Base-by-base conservation (phyloP, 2,113 vertebrate genomes). In the Tetrao urogallus region DNA sequence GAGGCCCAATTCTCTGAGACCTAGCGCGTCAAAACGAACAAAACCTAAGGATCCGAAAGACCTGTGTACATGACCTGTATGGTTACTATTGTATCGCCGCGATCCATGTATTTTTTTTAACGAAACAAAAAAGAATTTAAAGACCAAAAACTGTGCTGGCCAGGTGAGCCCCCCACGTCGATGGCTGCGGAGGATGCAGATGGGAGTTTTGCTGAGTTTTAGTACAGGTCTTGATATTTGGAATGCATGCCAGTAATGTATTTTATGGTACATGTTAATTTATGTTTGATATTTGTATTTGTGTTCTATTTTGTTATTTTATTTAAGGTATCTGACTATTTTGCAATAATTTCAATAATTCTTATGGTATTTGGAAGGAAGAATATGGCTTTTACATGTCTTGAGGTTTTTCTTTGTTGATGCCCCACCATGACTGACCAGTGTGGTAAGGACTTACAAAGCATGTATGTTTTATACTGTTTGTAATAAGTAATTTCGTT, bases 401-500 rank as follows among this genome's bases (percentile, higher is more conserved):
- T 98, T 97, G 97, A 98, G 93, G 95, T 97, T 97, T 94, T 94
- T 92, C 96, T 98, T 96, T 96, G 98, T 98, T 98, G 96, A 96
- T 97, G 97, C 98, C 97, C 97, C 97, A 90, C 89, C 95, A 96
- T 95, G 97, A 98, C 34, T 97, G 98, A 97, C 86, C 94, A 91
- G 95, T 98, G 97, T 98, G 97, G 95, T 95, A 97, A 97, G 96
- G 97, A 97, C 97, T 97, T 75, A 54, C 82, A 79, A 97, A 98
- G 98, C 98, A 98, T 98, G 98, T 98, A 97, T 97, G 98, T 98
- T 98, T 98, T 98, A 92, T 98, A 98, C 98, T 98, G 98, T 98
- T 98, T 98, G 98, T 98, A 98, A 98, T 94, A 97, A 98, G 98
- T 98, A 98, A 96, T 98, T 98, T 98, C 97, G 96, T 98, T 98